phyloP scores from a whole-genome alignment of 2,113 vertebrate genomes.

The Bos indicus region DNA sequence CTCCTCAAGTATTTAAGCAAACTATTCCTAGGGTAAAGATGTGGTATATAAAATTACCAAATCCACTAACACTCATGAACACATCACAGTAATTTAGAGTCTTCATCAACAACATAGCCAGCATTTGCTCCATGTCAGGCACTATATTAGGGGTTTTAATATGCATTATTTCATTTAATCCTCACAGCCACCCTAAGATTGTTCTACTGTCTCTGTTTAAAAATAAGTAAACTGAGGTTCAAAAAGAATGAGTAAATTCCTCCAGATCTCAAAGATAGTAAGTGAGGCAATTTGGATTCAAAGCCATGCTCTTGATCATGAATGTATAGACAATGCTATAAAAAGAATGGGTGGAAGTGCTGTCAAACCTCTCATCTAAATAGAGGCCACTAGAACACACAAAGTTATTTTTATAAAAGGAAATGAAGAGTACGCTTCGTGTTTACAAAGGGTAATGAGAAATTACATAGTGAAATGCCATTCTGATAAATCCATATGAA shows the following conservation, averaged over 20 bases:
- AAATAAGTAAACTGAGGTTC: neutral
- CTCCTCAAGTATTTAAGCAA: neutral
- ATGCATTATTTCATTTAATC: neutral
- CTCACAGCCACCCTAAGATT: neutral
- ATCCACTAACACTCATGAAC: neutral
- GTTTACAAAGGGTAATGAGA: slow-evolving; percentile 53
- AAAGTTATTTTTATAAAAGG: slow-evolving; percentile 56
- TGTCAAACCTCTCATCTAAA: slow-evolving; percentile 42
- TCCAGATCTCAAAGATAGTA: neutral
- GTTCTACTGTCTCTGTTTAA: neutral
- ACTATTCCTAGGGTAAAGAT: neutral
- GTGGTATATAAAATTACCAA: neutral
- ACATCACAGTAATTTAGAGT: neutral
- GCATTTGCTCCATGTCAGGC: neutral
- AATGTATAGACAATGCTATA: neutral
- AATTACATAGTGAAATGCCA: slow-evolving; percentile 54
- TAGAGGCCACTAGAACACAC: neutral
- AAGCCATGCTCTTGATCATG: neutral
- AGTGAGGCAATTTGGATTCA: neutral
- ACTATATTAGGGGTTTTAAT: neutral
- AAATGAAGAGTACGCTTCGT: neutral
- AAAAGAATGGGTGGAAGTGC: neutral
- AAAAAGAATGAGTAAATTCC: neutral
- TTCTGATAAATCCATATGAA: slow-evolving; percentile 30
- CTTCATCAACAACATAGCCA: neutral